phyloP scores from a whole-genome alignment of 2,888 invertebrate genomes.

The Catocala nupta region DNA sequence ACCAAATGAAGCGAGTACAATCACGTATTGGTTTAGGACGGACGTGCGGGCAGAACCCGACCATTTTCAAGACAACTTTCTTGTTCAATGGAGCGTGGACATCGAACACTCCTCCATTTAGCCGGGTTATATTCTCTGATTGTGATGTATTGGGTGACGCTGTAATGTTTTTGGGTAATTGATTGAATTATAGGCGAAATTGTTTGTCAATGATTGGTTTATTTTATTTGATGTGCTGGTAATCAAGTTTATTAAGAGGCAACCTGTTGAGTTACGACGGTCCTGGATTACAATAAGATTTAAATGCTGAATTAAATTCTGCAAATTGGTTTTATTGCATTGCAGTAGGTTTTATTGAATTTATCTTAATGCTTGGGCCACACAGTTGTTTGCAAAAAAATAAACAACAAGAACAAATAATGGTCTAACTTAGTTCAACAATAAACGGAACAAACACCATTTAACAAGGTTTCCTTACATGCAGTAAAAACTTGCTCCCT shows the following conservation, averaged over 20 bases:
- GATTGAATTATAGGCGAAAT: conserved; percentile 31
- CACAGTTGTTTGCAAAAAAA: too few relatives aligned
- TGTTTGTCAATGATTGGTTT: conserved; percentile 20
- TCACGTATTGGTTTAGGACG: conserved; percentile 62
- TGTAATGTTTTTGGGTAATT: conserved; percentile 41
- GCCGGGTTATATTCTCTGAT: conserved; percentile 45
- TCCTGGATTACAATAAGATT: too few relatives aligned
- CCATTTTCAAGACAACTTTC: conserved; percentile 43
- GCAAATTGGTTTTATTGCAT: too few relatives aligned
- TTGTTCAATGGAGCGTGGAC: conserved; percentile 42
- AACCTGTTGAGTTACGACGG: neutral
- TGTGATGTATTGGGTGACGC: conserved; percentile 42
- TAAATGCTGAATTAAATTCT: too few relatives aligned
- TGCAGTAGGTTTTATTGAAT: too few relatives aligned
- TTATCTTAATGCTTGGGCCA: too few relatives aligned
- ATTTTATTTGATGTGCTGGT: conserved; percentile 19
- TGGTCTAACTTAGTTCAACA: too few relatives aligned
- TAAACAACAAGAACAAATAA: too few relatives aligned
- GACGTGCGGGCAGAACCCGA: conserved; percentile 43
- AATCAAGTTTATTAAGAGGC: conserved; percentile 3
- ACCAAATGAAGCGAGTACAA: conserved; percentile 58
- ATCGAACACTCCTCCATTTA: conserved; percentile 47
- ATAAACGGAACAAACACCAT: too few relatives aligned
- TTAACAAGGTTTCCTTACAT: too few relatives aligned
- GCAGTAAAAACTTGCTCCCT: too few relatives aligned